Conservation (phyloP, 2,888 invertebrate species). For the Icerya purchasi region DNA sequence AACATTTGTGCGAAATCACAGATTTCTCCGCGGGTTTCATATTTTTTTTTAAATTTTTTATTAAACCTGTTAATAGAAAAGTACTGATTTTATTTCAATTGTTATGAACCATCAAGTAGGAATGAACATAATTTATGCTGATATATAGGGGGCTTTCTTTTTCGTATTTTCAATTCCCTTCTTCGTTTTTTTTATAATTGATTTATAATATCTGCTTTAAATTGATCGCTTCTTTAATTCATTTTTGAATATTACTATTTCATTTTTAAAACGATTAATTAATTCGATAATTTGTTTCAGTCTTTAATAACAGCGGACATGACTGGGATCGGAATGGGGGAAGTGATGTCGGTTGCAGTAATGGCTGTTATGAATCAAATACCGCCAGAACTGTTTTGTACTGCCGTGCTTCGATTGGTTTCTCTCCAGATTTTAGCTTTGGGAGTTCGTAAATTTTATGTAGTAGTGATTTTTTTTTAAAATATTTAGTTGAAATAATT, state of each 20-base stretch:
- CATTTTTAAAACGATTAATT: too few species aligned
- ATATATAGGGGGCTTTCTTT: too few species aligned
- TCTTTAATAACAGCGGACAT: conserved; percentile 56
- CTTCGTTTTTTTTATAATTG: too few species aligned
- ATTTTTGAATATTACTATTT: too few species aligned
- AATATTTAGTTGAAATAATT: conserved; percentile 2
- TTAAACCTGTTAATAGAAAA: background rate
- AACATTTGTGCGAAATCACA: background rate
- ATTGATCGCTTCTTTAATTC: too few species aligned
- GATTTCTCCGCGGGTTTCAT: background rate
- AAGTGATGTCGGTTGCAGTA: conserved; percentile 53
- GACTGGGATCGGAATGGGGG: conserved; percentile 33
- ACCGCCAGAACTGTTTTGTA: conserved; percentile 85
- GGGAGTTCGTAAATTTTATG: conserved; percentile 38
- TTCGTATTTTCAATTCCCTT: too few species aligned
- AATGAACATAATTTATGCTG: too few species aligned
- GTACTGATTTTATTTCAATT: conserved; percentile 4
- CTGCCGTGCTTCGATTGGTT: conserved; percentile 82
- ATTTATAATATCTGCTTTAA: too few species aligned
- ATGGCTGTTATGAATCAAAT: conserved; percentile 74
- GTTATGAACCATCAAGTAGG: too few species aligned
- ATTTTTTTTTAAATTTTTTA: background rate
- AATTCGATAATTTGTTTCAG: conserved; percentile 30
- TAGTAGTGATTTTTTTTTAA: too few species aligned
- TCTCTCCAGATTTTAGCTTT: conserved; percentile 86